Evolutionary conservation across 2,797 vertebrate species (phyloP).

Genomic region (Syngnathus acus): DNA sequence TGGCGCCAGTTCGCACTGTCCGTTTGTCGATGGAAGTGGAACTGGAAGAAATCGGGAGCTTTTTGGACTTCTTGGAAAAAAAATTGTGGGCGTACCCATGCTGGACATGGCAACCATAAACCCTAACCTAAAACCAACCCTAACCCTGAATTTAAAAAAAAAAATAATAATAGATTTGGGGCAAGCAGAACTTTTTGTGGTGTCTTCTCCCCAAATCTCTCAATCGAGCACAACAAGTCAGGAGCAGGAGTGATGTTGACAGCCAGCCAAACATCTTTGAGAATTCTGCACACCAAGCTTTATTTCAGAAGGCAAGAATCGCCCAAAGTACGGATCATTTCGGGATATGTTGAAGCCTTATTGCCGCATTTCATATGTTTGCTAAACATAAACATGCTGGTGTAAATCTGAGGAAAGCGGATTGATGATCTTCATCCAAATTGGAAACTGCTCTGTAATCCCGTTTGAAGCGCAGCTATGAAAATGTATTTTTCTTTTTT

Average conservation of each 20-base stretch:
- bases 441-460: not conserved
- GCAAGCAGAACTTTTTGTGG: not conserved
- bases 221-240: not conserved
- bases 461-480: not conserved
- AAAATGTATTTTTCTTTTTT: constrained; percentile 10
- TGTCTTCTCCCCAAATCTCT: not conserved
- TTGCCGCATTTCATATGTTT: constrained; percentile 35
- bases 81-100: no score
- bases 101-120: no score
- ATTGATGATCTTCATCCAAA: not conserved
- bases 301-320: constrained; percentile 40
- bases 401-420: not conserved
- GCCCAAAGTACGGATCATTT: constrained; percentile 23
- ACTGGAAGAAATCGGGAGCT: no score
- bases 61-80: no score
- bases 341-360: constrained; percentile 32
- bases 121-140: no score
- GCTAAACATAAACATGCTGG: constrained; percentile 18
- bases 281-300: constrained; percentile 6
- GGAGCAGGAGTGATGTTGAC: not conserved
- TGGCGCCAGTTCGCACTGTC: no score
- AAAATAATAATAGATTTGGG: not conserved
- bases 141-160: no score
- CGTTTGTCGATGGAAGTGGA: not conserved
- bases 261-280: not conserved